Evolutionary conservation across 2,797 vertebrate species (phyloP), one percentile per base, ranked within the genome.

Genomic region (Platyrinchus mystaceus): DNA sequence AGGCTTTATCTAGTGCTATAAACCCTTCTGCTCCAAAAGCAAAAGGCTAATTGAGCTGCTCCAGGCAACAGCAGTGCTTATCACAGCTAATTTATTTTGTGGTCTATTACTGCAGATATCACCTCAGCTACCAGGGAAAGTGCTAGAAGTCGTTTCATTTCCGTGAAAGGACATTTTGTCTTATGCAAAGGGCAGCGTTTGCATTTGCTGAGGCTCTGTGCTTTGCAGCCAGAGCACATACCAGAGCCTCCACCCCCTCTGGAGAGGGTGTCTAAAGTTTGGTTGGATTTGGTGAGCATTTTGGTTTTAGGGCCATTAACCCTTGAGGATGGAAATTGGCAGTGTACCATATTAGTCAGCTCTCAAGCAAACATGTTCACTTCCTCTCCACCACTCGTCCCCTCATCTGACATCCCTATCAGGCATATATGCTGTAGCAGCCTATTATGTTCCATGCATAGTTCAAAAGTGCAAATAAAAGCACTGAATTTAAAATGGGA

Each of bases 51-150:
- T 91, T 94, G 87, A 93, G 56, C 75, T 87, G 90, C 83, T 92
- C 94, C 50, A 89, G 94, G 94, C 93, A 96, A 96, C 94, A 82
- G 91, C 78, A 77, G 76, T n/a, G 52, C 90, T 96, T 94, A 95
- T 94, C 88, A 85, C 74, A 85, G 89, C 59, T 94, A 91, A 93
- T 95, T 95, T 91, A 92, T 87, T 94, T 91, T 87, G 49, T 66
- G 70, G 14, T 68, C 43, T 52, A 23, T 70, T 93, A 89, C 52
- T 93, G 68, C 90, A 0, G 1, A 67, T 85, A 87, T 89, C 83
- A 93, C 84, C 87, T 84, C 79, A 46, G 82, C 34, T 84, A 77
- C 64, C 82, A 80, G 46, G 28, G 66, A 95, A 94, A 71, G 53
- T 21, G 37, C 64, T 69, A 80, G 92, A 96, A 96, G 84, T 68